These are phyloP conservation scores for Homarus americanus DNA, from an alignment of 1,140 invertebrate species.

Conservation along the genomic window DNA sequence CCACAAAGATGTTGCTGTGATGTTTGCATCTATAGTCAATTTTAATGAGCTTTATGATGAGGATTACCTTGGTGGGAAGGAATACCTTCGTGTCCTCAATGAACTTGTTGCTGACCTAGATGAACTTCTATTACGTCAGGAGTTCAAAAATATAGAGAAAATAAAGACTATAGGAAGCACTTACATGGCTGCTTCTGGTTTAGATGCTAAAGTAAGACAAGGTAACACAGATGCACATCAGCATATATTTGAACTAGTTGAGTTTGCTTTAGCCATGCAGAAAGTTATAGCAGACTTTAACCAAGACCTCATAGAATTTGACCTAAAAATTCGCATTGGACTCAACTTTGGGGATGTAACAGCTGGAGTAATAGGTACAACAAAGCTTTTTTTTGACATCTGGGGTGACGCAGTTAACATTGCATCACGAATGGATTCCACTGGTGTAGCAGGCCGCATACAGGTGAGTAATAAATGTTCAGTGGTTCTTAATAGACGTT, in stretches of 20 bases:
- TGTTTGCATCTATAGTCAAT: slow-evolving; percentile 97
- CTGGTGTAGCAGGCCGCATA: slow-evolving; percentile 89
- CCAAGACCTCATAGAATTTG: slow-evolving; percentile 91
- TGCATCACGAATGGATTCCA: slow-evolving; percentile 96
- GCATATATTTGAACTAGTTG: slow-evolving; percentile 91
- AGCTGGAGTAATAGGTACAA: slow-evolving; percentile 97
- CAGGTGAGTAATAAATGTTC: slow-evolving; percentile 90
- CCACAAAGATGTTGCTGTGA: slow-evolving; percentile 93
- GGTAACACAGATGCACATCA: slow-evolving; percentile 83
- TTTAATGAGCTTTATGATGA: slow-evolving; percentile 98
- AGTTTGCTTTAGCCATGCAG: slow-evolving; percentile 93
- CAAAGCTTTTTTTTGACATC: slow-evolving; percentile 97
- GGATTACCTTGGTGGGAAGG: slow-evolving; percentile 93
- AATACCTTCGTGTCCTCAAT: slow-evolving; percentile 95
- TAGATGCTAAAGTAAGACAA: slow-evolving; percentile 86
- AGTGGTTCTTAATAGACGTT: slow-evolving; percentile 82
- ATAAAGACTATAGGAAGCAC: slow-evolving; percentile 99
- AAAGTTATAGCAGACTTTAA: slow-evolving; percentile 93
- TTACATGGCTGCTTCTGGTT: slow-evolving; percentile 97
- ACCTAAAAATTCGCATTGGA: slow-evolving; percentile 90
- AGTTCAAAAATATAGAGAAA: slow-evolving; percentile 95
- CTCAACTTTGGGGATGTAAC: slow-evolving; percentile 91
- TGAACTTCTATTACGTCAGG: slow-evolving; percentile 88
- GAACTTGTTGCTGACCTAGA: slow-evolving; percentile 97
- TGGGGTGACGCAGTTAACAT: slow-evolving; percentile 99